phyloP scores from a whole-genome alignment of 1,140 invertebrate species.

The Solenopsis fugax region DNA sequence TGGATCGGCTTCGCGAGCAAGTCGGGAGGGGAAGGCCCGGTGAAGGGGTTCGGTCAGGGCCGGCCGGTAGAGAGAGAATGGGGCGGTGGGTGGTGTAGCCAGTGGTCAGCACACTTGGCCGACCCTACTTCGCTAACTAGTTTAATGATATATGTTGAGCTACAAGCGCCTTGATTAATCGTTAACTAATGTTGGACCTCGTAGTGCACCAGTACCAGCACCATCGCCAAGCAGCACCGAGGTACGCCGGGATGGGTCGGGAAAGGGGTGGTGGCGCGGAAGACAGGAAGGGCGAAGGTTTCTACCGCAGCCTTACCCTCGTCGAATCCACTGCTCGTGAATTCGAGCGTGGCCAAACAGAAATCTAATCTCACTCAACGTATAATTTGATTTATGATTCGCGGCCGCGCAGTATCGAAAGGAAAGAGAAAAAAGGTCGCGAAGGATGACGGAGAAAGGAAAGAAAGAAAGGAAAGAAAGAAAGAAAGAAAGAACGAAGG shows the following conservation, averaged over 20 bases:
- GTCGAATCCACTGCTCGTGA: slow-evolving; percentile 78
- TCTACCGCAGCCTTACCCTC: slow-evolving; percentile 78
- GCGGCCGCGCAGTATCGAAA: slow-evolving; percentile 47
- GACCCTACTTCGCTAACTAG: slow-evolving; percentile 87
- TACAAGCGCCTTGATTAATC: slow-evolving; percentile 87
- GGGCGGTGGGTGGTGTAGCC: slow-evolving; percentile 81
- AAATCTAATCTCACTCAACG: slow-evolving; percentile 84
- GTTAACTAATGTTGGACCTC: slow-evolving; percentile 87
- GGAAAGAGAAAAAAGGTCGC: slow-evolving; percentile 20
- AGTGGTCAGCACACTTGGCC: slow-evolving; percentile 87
- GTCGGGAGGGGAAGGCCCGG: slow-evolving; percentile 62
- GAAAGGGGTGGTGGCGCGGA: slow-evolving; percentile 70
- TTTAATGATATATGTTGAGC: slow-evolving; percentile 88
- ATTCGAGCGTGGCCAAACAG: slow-evolving; percentile 81
- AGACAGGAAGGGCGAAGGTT: slow-evolving; percentile 74
- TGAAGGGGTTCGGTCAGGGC: slow-evolving; percentile 73
- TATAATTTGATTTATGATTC: slow-evolving; percentile 84
- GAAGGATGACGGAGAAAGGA: background rate
- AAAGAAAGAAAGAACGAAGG: background rate
- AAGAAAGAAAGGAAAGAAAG: background rate
- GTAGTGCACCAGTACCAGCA: slow-evolving; percentile 81
- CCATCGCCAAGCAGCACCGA: slow-evolving; percentile 71
- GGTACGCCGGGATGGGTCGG: slow-evolving; percentile 15
- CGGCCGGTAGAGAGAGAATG: slow-evolving; percentile 67
- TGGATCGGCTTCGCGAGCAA: slow-evolving; percentile 72